Evolutionary conservation across 2,888 invertebrate genomes (phyloP), one percentile per base, ranked within the genome.

Genomic region (Agrotis clavis): DNA sequence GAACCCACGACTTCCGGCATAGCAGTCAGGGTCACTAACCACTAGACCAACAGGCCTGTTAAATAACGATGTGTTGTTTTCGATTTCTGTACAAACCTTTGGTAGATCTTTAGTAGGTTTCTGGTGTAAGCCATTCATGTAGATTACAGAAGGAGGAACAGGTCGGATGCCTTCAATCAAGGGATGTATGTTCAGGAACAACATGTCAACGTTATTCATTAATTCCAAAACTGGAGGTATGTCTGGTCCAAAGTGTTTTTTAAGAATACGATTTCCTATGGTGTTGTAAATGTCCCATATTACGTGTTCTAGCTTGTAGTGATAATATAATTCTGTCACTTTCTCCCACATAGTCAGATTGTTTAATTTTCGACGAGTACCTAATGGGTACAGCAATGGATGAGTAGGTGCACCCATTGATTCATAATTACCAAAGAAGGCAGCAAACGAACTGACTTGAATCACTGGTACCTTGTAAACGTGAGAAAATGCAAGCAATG

Each of bases 291-390:
- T 67, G 2, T 65, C 41, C 35, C 25, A 63, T 1, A 63, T 5
- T 14, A 74, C 14, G 19, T 59, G 45, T 9, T 79, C 48, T 0
- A 77, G 5, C 7, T 30, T 62, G 67, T 84, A 87, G 19, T 78
- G 50, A 4, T 61, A 70, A 50, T 83, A 85, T 0, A 87, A 35
- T 67, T 89, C 86, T 7, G 16, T 66, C 0, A 90, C 2, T 69
- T 90, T 91, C 1, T 90, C 90, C 85, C 85, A 88, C 5, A 83
- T n/a, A 0, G 87, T 83, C 0, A 90, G 63, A 71, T 90, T 86
- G 30, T 83, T 77, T 4, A 86, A 13, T 67, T 77, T 86, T 45
- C 83, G 80, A 5, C 73, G 74, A 4, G 74, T 5, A 4, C 64
- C 4, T 18, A 9, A 7, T 45, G 90, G 87, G 54, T 89, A 89